Base-by-base conservation (phyloP, 2,797 vertebrate species). In the Arnoldichthys spilopterus region DNA sequence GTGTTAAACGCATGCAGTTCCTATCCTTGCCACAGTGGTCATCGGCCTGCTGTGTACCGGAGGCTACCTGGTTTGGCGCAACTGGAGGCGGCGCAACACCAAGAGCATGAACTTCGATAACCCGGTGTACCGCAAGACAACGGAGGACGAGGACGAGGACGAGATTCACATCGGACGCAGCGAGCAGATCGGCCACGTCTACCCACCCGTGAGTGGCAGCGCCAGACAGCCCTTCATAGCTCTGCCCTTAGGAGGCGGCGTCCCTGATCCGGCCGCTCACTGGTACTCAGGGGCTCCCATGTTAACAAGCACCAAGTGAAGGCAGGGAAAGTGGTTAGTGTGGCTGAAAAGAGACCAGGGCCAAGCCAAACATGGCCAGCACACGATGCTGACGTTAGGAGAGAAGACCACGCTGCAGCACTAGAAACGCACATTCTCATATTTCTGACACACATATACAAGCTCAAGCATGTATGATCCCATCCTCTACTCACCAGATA, bases 71-170 rank as follows among this genome's bases (percentile, higher is more conserved):
- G 94, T 99, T 76, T 99, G 98, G 98, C 96, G 98, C 83, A 99
- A 99, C 92, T 99, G 98, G 98, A 95, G 97, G 78, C 92, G 97
- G 91, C 97, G 96, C 92, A 99, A 99, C 85, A 99, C 98, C 73
- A 99, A 99, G 92, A 99, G 97, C 93, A 99, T 99, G 98, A 99
- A 99, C 89, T 99, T 99, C 88, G 98, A 99, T 91, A 99, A 99
- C 89, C 98, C 98, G 0, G 98, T 99, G 0, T 99, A 99, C 74
- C 96, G 98, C 87, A 99, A 99, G 85, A 99, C 97, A 80, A 95
- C 94, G 0, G 95, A 95, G 86, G 92, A 98, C 34, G 98, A 81
- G 1, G 67, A 98, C 67, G 97, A 98, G 74, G 98, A 98, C 0
- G 98, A 99, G 77, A 98, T 99, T 86, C 97, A 99, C 91, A 98